Evolutionary conservation across 1,140 invertebrate species (phyloP).

Genomic region (Chironomus tepperi): DNA sequence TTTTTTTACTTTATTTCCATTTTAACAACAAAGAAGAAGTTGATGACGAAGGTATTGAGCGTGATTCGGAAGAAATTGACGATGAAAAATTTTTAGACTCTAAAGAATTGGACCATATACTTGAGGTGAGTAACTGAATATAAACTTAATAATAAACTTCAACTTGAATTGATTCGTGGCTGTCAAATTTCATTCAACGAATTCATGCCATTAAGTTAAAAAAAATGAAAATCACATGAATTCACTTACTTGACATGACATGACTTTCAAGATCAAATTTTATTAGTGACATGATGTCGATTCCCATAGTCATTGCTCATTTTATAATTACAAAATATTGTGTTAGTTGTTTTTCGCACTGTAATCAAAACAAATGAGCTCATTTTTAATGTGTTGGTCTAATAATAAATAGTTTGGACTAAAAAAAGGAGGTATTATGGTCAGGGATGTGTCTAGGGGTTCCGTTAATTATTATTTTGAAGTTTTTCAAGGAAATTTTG

Average conservation of each 20-base stretch:
- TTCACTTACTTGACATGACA: slow-evolving; percentile 30
- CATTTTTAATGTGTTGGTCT: no score
- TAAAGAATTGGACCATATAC: slow-evolving; percentile 40
- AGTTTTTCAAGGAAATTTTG: no score
- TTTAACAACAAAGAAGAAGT: slow-evolving; percentile 51
- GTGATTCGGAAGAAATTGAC: slow-evolving; percentile 71
- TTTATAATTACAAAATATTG: not conserved
- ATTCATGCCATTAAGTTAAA: not conserved
- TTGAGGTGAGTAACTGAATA: slow-evolving; percentile 34
- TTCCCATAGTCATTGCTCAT: not conserved
- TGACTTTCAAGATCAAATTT: slow-evolving; percentile 20
- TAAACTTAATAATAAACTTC: slow-evolving; percentile 27
- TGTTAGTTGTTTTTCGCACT: not conserved
- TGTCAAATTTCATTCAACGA: not conserved
- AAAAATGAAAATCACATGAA: slow-evolving; percentile 23
- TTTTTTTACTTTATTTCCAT: slow-evolving; percentile 11
- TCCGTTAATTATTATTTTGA: no score
- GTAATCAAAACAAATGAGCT: slow-evolving; percentile 13
- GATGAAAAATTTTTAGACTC: slow-evolving; percentile 39
- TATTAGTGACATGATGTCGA: not conserved
- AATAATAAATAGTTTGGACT: no score
- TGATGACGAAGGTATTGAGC: slow-evolving; percentile 83
- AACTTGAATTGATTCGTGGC: not conserved
- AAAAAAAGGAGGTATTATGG: no score
- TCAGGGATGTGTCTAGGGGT: no score